A percentile compares a stretch with the other conserved stretches of the same genome.
Evolutionary conservation across 2,888 invertebrate species (phyloP).

Genomic region (Nephrotoma flavescens): DNA sequence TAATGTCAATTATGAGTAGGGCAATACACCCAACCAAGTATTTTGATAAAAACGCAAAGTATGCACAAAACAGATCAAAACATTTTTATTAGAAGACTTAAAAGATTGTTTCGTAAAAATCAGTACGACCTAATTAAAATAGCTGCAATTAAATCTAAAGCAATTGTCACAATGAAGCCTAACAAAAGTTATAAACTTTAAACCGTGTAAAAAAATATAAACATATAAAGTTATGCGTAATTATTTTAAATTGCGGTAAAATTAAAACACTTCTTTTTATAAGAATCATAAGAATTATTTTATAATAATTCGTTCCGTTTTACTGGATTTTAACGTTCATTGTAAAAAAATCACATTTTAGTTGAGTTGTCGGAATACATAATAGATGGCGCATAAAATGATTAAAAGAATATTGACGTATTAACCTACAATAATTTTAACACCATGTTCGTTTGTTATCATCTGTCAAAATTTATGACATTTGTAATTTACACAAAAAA

Average conservation of each 20-base stretch:
- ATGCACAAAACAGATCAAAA: too few species aligned
- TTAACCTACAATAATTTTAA: not conserved
- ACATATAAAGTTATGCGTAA: too few species aligned
- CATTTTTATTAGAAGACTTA: not conserved
- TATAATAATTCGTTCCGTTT: too few species aligned
- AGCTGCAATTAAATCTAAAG: too few species aligned
- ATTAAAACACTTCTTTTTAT: too few species aligned
- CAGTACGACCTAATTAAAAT: not conserved
- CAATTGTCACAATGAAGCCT: not conserved
- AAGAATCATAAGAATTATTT: too few species aligned
- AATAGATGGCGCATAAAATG: not conserved
- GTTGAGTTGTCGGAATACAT: not conserved
- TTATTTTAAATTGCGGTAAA: too few species aligned
- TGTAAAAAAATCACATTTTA: not conserved
- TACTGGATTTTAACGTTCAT: not conserved
- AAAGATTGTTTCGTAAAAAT: not conserved
- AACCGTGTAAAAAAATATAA: not conserved
- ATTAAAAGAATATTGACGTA: not conserved
- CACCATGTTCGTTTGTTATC: not conserved
- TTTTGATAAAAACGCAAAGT: too few species aligned
- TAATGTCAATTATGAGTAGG: too few species aligned
- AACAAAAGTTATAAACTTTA: not conserved
- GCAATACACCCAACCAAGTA: too few species aligned
- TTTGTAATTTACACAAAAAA: not conserved
- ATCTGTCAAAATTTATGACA: not conserved